Base-by-base conservation (phyloP, 2,888 invertebrate species). In the Hirtodrosophila cameraria region DNA sequence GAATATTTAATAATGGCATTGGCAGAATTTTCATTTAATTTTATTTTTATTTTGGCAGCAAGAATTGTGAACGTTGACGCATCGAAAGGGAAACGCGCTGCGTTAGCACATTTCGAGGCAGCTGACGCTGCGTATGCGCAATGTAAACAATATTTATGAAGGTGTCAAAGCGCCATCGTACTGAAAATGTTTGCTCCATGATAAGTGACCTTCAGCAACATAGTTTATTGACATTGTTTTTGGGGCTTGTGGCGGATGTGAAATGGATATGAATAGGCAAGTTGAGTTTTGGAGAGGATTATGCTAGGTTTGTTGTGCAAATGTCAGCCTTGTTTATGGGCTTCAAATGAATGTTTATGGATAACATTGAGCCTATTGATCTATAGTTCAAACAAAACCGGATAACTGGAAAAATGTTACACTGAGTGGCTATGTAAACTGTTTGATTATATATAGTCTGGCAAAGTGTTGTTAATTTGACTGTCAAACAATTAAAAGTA, bases 171-270 rank as follows among this genome's bases (percentile, higher is more conserved):
- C 54, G 50, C 31, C 52, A 31, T 46, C 27, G 35, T 52, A 45
- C 8, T 43, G 58, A 38, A 60, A 75, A 50, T 54, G 54, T n/a
- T 16, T 18, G 13, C 30, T 36, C 46, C 35, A 39, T 49, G 20
- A 28, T 28, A 8, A 18, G 8, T 41, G 58, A 49, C 64, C 57
- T 70, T 70, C 41, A 18, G 0, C 11, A 1, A 6, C 27, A 6
- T 25, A 18, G 61, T 70, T 52, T 80, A 63, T 73, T 73, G 75
- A 67, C 67, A 59, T 63, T 41, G 18, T 30, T 46, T 25, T 53
- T 52, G 27, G 31, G 3, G 35, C 27, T 55, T n/a, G 31, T 30
- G 31, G 48, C 79, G 81, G 79, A 85, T 82, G 81, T 75, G 46
- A 82, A 79, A 65, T 61, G 43, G 49, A 57, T 77, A 49, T 59